A percentile compares a stretch with the other conserved stretches of the same genome.
phyloP scores from a whole-genome alignment of 2,888 invertebrate species.

The Sepioteuthis lessoniana region DNA sequence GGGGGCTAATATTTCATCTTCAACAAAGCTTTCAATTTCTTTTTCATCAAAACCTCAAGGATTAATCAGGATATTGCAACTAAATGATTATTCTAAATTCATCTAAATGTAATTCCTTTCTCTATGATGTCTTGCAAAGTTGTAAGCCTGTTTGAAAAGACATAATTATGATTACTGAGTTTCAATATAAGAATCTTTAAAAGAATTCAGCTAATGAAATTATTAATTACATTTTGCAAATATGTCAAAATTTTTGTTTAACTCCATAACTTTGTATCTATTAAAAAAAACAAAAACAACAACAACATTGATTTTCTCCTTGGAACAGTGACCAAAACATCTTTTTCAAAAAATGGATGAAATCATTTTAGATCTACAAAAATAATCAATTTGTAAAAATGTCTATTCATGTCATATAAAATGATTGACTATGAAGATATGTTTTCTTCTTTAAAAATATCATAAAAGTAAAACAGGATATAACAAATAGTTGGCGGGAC shows the following conservation, averaged over 20 bases:
- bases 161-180: background rate
- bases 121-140: background rate
- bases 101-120: background rate
- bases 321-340: background rate
- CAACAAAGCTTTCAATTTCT: background rate
- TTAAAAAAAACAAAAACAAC: background rate
- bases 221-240: background rate
- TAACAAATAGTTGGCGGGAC: background rate
- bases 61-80: background rate
- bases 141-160: background rate
- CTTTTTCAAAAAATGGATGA: background rate
- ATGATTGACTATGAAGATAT: background rate
- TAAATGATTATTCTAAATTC: too few species aligned
- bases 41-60: background rate
- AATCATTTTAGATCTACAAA: background rate
- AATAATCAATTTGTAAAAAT: background rate
- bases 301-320: background rate
- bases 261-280: background rate
- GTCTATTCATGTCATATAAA: background rate
- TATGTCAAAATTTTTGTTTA: background rate
- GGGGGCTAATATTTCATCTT: background rate
- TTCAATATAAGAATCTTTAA: background rate
- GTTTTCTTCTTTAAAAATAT: background rate
- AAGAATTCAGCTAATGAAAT: background rate
- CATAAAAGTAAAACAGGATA: background rate